These are phyloP conservation scores for Omphaloscelis lunosa DNA, from an alignment of 2,888 invertebrate genomes.

Conservation along the genomic window DNA sequence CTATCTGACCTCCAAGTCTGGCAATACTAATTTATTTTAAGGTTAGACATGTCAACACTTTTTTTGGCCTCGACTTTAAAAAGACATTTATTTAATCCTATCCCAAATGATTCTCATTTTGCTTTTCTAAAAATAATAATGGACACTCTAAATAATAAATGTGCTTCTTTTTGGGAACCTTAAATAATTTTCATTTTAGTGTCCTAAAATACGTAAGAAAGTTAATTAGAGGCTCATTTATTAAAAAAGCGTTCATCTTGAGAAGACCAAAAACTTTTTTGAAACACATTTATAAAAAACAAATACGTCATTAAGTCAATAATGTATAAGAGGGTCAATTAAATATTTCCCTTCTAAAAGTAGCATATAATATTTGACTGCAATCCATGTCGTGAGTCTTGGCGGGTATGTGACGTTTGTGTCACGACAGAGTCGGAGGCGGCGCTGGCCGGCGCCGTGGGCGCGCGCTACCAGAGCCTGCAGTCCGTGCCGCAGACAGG, in stretches of 20 bases:
- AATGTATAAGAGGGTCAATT: background rate
- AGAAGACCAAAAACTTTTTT: too few species aligned
- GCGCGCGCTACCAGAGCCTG: constrained; percentile 92
- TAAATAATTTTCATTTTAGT: background rate
- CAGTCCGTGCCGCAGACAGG: constrained; percentile 92
- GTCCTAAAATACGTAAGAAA: background rate
- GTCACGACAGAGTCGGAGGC: constrained; percentile 55
- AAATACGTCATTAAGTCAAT: background rate
- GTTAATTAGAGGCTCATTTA: background rate
- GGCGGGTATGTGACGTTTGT: constrained; percentile 46
- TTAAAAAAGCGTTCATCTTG: too few species aligned
- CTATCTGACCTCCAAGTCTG: background rate
- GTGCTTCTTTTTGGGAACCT: background rate
- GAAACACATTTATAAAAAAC: background rate
- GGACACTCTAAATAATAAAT: background rate
- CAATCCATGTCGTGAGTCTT: constrained; percentile 2
- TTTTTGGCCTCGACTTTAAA: background rate
- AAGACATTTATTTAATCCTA: background rate
- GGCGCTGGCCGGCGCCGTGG: constrained; percentile 85
- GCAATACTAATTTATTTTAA: background rate
- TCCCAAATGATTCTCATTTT: background rate
- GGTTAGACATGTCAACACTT: background rate
- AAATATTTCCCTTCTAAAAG: background rate
- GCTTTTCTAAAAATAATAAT: background rate
- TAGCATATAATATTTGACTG: constrained; percentile 19